Base-by-base conservation (phyloP, 2,888 invertebrate genomes). In the Antitype chi region DNA sequence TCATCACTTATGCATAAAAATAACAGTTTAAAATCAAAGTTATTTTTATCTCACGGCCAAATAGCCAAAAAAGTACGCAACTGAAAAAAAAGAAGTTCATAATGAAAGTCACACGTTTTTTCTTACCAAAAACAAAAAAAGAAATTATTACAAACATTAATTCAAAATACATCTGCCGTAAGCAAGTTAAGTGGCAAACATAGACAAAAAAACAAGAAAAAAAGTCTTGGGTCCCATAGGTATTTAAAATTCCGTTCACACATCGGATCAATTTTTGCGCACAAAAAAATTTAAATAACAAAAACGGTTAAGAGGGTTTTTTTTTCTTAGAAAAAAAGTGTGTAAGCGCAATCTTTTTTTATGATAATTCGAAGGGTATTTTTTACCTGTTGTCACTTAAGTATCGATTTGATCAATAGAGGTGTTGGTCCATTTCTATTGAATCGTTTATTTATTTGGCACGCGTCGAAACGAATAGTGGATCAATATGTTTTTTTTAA, bases 181-280 rank as follows among this genome's bases (percentile, higher is more conserved):
- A 91, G 84, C 78, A 86, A 92, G 91, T 91, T 92, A 92, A 91
- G 93, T 93, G 91, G 90, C 88, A 89, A 89, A 90, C 82, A 89
- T 79, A 76, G 83, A 85, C 88, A 92, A 91, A 92, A 91, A 86
- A 82, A 81, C 43, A 38, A 47, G 32, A 64, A 75, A 85, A 88
- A 88, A 89, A 81, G 74, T 80, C 71, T 78, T 60, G 79, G 81
- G 82, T 88, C 80, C 80, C 86, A 82, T 78, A 87, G n/a, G n/a
- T n/a, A n/a, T 87, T 91, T 90, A 85, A 86, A 87, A 92, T 91
- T 90, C 91, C 82, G 91, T 93, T 93, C 93, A 90, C 93, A 92
- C 90, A 88, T 87, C 79, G 88, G 88, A 89, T 92, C 86, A 89
- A 89, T 84, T 86, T 85, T 87, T 70, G 75, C 38, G 32, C 71